These are phyloP conservation scores for Megaceryle alcyon DNA, from an alignment of 2,797 vertebrate species.

Conservation along the genomic window DNA sequence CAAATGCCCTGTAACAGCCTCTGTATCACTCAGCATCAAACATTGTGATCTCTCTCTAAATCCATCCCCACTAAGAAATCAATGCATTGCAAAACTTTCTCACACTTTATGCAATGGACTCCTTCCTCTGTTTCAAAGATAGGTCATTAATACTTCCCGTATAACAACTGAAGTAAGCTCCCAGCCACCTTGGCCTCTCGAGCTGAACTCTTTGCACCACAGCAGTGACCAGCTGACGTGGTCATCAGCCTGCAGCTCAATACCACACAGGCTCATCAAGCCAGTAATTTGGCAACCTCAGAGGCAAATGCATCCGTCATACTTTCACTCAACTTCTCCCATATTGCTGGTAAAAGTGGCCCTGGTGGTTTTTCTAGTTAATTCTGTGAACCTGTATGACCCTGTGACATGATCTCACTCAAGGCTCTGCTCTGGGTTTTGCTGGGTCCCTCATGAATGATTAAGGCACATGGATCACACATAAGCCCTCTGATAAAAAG, in stretches of 20 bases:
- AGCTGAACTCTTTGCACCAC: neutral
- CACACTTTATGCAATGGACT: neutral
- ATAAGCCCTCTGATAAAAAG: neutral
- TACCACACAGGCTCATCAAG: neutral
- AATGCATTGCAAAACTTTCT: neutral
- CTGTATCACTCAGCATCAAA: fast-evolving
- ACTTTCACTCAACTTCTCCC: neutral
- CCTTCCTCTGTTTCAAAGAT: neutral
- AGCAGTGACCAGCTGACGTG: neutral
- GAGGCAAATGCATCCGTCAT: neutral
- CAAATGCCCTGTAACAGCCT: neutral
- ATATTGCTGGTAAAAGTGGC: neutral
- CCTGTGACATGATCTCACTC: neutral
- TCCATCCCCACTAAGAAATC: neutral
- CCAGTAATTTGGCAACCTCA: neutral
- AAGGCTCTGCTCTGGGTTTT: neutral
- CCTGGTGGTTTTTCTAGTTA: neutral
- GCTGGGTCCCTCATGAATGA: neutral
- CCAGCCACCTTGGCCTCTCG: fast-evolving
- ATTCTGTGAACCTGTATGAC: neutral
- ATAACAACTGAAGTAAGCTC: neutral
- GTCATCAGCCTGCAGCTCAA: fast-evolving
- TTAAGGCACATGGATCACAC: neutral
- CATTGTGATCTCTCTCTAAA: neutral
- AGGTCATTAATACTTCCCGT: neutral